Evolutionary conservation across 1,140 invertebrate species (phyloP), one percentile per base, ranked within the genome.

Genomic region (Doryteuthis pealeii): DNA sequence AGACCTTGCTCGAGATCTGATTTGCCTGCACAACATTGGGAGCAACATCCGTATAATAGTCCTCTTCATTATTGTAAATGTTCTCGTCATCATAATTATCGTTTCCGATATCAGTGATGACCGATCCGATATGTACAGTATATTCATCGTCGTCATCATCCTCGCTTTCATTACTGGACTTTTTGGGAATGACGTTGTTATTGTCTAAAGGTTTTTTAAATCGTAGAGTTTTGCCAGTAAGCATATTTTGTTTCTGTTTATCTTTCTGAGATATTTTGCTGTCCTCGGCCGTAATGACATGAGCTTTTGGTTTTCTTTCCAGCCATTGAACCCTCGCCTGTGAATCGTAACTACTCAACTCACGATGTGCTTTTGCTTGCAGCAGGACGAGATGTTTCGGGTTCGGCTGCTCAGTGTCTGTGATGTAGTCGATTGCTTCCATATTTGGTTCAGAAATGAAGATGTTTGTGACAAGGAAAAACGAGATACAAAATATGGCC

Each of bases 391-490:
- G 5, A n/a, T 62, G 54, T 28, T 22, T 62, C 5, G 54, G 22
- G 6, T 62, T 62, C 18, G 6, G 18, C 26, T 22, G 54, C 54
- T 28, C 26, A n/a, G 5, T 62, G 6, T 62, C 54, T 62, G 54
- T 62, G 54, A 62, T 22, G 26, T 62, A 62, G 18, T 62, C 54
- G 18, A 62, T 22, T n/a, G 54, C 54, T 15, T 62, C 22, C 54
- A 62, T 62, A 18, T 62, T 62, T 62, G 54, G 54, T 62, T 62
- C 54, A 18, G 54, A 62, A n/a, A 62, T n/a, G 26, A 62, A 28
- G 54, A 62, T 28, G 26, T 62, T 62, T n/a, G 18, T 62, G 6
- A 62, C 54, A 62, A 62, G 18, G 6, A 62, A 62, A 28, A 62
- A 62, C 6, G 26, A 62, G 18, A 62, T 62, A 1, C 22, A 62